phyloP scores from a whole-genome alignment of 2,797 vertebrate species.

The Sitta carolinensis region DNA sequence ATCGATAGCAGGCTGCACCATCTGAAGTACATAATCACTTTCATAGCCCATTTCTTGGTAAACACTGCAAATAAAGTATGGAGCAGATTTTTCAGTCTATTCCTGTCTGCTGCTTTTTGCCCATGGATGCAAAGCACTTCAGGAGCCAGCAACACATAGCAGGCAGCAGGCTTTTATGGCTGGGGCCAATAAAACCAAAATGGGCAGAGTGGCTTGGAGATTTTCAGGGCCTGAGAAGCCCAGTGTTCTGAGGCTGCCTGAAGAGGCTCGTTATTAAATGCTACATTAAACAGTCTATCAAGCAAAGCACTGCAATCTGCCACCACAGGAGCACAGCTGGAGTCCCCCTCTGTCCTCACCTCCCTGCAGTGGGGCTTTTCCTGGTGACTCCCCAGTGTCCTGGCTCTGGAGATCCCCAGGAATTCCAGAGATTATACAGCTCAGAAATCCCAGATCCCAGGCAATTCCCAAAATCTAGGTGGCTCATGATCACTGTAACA shows the following conservation, averaged over 20 bases:
- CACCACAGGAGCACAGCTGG: background rate
- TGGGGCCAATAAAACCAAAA: background rate
- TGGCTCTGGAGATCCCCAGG: background rate
- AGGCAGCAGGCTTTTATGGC: background rate
- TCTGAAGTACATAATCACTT: background rate
- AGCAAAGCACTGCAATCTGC: background rate
- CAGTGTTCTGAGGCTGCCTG: background rate
- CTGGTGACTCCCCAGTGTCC: background rate
- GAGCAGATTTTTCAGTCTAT: background rate
- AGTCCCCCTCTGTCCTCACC: background rate
- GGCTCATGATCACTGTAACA: background rate
- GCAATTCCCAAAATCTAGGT: background rate
- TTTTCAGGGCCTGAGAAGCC: background rate
- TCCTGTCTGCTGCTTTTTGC: background rate
- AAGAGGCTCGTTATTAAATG: background rate
- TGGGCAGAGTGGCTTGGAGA: background rate
- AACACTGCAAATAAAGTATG: background rate
- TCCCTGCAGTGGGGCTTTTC: background rate
- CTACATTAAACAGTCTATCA: background rate
- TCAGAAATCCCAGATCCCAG: background rate
- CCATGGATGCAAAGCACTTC: background rate
- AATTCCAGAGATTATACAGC: fast-evolving
- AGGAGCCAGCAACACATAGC: background rate
- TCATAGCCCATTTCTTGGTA: background rate
- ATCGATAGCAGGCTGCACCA: background rate